Base-by-base conservation (phyloP, 2,113 vertebrate genomes). In the Leucoraja erinaceus region DNA sequence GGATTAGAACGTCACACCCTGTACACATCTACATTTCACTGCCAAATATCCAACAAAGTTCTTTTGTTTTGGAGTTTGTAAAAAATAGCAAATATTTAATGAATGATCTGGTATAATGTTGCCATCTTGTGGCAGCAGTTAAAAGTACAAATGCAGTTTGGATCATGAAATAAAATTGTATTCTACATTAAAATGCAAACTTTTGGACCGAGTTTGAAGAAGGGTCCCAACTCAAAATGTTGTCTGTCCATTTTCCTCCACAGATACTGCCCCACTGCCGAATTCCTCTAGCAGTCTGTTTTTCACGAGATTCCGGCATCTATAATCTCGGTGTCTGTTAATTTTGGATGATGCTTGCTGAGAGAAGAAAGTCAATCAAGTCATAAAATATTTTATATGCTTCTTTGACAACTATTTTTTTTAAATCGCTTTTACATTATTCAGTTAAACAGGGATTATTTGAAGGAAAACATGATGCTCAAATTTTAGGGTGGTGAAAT, bases 21-120 rank as follows among this genome's bases (percentile, higher is more conserved):
- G 12, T 18, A 10, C 16, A 63, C 59, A 0, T 31, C 59, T 11
- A 61, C 14, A 28, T 61, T 16, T n/a, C 12, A 11, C 16, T 66
- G 28, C 14, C 14, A n/a, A 88, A 20, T 88, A n/a, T 14, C 83
- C 28, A n/a, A 28, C 79, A 28, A 88, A 88, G 59, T 88, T 59
- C 22, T 83, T 88, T 63, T 63, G 28, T 88, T 88, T 18, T 88
- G 6, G 59, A n/a, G 59, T 63, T 88, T 14, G 10, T 61, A 5
- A 1, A 5, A 61, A 77, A 47, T 47, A 47, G 38, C 8, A 28
- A 12, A 86, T n/a, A n/a, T 86, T 86, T n/a, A 5, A n/a, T 31
- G 56, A 63, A 88, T 63, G 28, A 14, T 33, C 75, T 77, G 75
- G 83, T 88, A 88, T 88, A 88, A 88, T 88, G 56, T 63, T 88